Percentiles rank a stretch among this genome's conserved stretches.
phyloP scores from a whole-genome alignment of 1,140 invertebrate species.

The Tetragnatha versicolor region DNA sequence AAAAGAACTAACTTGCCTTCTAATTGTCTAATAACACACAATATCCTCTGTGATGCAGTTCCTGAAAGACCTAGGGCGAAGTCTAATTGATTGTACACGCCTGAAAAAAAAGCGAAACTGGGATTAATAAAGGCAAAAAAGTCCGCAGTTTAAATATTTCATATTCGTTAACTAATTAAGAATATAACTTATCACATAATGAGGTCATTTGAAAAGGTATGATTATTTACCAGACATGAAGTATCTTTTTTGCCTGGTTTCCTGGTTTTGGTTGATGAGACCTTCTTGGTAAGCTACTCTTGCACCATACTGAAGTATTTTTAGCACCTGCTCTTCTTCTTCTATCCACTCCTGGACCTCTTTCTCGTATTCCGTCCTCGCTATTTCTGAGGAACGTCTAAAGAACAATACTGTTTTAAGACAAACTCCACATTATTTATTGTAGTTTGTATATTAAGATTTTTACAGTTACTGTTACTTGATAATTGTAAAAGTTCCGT shows the following conservation, averaged over 20 bases:
- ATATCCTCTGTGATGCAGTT: conserved; percentile 40
- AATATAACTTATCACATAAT: neutral
- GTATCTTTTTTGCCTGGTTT: conserved; percentile 5
- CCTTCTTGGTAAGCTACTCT: conserved; percentile 53
- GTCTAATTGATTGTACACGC: conserved; percentile 58
- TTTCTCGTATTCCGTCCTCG: neutral
- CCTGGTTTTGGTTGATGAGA: conserved; percentile 39
- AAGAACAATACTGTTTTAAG: neutral
- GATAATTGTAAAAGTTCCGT: no score
- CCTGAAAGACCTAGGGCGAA: conserved; percentile 54
- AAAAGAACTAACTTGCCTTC: no score
- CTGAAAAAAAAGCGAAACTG: conserved; percentile 41
- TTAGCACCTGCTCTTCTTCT: conserved; percentile 55
- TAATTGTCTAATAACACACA: conserved; percentile 55
- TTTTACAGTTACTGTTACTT: no score
- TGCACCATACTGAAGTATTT: conserved; percentile 57
- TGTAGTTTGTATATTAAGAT: no score
- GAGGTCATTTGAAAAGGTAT: neutral
- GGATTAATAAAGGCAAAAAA: neutral
- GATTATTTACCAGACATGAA: conserved; percentile 44
- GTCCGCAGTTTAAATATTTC: conserved; percentile 10
- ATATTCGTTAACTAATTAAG: neutral
- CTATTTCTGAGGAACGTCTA: conserved; percentile 25
- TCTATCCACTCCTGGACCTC: conserved; percentile 28
- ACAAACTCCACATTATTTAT: no score